These are phyloP conservation scores for Corydoras sp. DNA, from an alignment of 2,113 vertebrate species.

Conservation along the genomic window DNA sequence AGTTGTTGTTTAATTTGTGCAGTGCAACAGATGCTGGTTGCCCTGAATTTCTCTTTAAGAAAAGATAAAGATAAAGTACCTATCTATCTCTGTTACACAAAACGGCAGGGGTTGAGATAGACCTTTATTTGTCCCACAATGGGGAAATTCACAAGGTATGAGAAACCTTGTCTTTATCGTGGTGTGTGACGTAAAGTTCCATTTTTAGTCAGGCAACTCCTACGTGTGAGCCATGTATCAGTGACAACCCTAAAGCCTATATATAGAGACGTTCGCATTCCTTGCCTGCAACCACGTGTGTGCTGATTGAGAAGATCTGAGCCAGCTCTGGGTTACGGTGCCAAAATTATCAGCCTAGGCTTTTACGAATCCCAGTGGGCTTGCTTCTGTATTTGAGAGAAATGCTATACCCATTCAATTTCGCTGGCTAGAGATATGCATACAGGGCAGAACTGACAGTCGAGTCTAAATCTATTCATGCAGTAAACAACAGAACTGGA, in stretches of 20 bases:
- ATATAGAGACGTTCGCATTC: constrained; percentile 68
- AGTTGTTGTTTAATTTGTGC: too few relatives aligned
- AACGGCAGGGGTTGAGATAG: too few relatives aligned
- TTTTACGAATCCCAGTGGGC: constrained; percentile 24
- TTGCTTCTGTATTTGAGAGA: constrained; percentile 13
- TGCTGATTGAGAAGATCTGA: constrained; percentile 58
- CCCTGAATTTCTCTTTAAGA: too few relatives aligned
- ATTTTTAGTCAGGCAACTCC: constrained; percentile 54
- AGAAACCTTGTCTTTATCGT: constrained; percentile 25
- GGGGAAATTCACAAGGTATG: background rate
- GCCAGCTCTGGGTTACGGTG: constrained; percentile 47
- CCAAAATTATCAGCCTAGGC: constrained; percentile 42
- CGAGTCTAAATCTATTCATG: too few relatives aligned
- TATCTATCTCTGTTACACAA: too few relatives aligned
- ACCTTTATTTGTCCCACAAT: too few relatives aligned
- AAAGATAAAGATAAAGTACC: too few relatives aligned
- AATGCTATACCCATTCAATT: constrained; percentile 19
- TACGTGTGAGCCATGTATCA: constrained; percentile 56
- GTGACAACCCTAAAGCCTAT: constrained; percentile 62
- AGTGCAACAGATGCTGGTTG: too few relatives aligned
- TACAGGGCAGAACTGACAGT: background rate
- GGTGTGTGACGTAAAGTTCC: constrained; percentile 37
- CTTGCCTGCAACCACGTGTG: constrained; percentile 58
- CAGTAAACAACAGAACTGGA: too few relatives aligned
- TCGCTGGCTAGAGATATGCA: background rate